Base-by-base conservation (phyloP, 2,113 vertebrate species). In the Chloebia gouldiae region DNA sequence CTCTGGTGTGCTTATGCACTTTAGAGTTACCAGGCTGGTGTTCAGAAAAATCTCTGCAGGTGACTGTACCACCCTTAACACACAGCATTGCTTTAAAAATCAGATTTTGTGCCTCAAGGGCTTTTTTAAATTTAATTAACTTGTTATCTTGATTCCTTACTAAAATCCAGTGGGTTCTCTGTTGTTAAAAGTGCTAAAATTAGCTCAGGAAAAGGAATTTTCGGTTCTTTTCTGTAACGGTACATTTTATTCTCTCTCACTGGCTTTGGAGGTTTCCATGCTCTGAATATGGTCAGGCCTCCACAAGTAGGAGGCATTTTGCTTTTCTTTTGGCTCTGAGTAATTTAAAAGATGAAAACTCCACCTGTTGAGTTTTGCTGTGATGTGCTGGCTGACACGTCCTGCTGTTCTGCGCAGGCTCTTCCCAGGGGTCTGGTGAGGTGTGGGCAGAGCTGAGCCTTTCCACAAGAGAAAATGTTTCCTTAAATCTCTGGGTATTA, bases 401-500 rank as follows among this genome's bases (percentile, higher is more conserved):
- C 73, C 53, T 6, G 10, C 66, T 30, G 49, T 15, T 79, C 3
- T 0, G 0, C 0, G 0, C 16, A 14, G 40, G 84, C 70, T 57
- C 40, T 69, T 71, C 76, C 2, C 2, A 5, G 56, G 8, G 49
- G 86, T 90, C 90, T 70, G 37, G 69, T 76, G 68, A 71, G 56
- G 60, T 25, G 57, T 51, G 76, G 72, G 71, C 59, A 73, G 31
- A 77, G 51, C 70, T 31, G 56, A 65, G 10, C 84, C 25, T 14
- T 80, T 96, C 75, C 88, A 51, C 69, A 72, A 92, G 66, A 70
- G 64, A 93, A 92, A 75, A 71, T 39, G 49, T 73, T 66, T 50
- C 92, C 60, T 83, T 72, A 57, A 54, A 53, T 54, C 61, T 56
- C 51, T 71, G 68, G 66, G 47, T 42, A 27, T 76, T 64, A 66